Percentiles rank a stretch among this genome's conserved stretches.
phyloP scores from a whole-genome alignment of 2,113 vertebrate species.

The Cryptotis parvus region DNA sequence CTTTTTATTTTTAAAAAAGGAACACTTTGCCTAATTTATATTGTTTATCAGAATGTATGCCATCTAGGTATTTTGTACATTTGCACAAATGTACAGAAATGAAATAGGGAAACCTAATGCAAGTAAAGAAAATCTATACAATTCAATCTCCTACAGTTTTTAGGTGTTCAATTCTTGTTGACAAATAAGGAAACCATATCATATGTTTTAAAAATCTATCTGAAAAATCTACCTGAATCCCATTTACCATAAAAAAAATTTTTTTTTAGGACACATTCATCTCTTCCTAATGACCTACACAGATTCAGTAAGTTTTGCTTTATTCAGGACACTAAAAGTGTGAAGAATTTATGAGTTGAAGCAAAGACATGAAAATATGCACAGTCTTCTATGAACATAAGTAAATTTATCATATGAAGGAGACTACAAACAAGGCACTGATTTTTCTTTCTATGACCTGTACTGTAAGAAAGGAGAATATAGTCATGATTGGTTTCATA shows the following conservation, averaged over 20 bases:
- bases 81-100: not conserved
- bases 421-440: not conserved
- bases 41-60: not conserved
- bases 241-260: not conserved
- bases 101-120: fast-evolving
- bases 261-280: not conserved
- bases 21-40: not conserved
- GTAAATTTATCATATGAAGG: not conserved
- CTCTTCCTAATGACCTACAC: not conserved
- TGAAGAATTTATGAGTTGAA: not conserved
- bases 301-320: not conserved
- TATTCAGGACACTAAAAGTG: not conserved
- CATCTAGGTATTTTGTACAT: too few species aligned
- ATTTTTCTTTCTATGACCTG: not conserved
- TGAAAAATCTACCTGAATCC: constrained; percentile 1
- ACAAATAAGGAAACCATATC: not conserved
- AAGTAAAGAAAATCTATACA: not conserved
- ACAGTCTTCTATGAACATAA: not conserved
- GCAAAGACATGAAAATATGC: not conserved
- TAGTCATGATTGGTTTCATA: not conserved
- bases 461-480: not conserved
- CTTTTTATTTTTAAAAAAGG: too few species aligned
- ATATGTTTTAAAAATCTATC: not conserved
- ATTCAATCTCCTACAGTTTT: not conserved
- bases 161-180: not conserved